Evolutionary conservation across 2,113 vertebrate species (phyloP).

Genomic region (Furnarius figulus): DNA sequence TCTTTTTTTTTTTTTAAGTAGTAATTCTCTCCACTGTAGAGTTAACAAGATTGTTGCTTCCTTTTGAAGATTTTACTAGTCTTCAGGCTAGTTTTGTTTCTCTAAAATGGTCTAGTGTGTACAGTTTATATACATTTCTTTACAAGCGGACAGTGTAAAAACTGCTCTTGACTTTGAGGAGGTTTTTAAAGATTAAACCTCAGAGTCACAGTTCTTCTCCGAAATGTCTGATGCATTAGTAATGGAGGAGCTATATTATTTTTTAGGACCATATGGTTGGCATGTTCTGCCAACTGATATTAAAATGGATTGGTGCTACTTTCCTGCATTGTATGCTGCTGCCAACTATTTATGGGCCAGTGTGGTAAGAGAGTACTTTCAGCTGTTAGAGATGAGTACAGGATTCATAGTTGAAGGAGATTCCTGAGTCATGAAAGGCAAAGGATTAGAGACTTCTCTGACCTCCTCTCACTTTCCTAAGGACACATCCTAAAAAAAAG

Average conservation of each 20-base stretch:
- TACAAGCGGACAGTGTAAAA: not conserved
- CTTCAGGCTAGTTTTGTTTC: not conserved
- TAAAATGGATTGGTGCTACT: not conserved
- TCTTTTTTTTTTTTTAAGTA: not conserved
- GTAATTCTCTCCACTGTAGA: not conserved
- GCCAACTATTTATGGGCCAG: not conserved
- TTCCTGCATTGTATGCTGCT: not conserved
- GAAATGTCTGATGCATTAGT: not conserved
- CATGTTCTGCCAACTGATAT: not conserved
- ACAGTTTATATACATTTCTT: not conserved
- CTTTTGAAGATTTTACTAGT: not conserved
- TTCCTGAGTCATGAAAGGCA: not conserved
- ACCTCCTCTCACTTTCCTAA: not conserved
- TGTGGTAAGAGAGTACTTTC: not conserved
- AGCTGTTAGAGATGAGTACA: not conserved
- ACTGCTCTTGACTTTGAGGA: not conserved
- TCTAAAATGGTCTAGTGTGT: not conserved
- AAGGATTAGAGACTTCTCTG: not conserved
- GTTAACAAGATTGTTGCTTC: not conserved
- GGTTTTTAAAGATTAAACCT: not conserved
- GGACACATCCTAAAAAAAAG: rapidly evolving
- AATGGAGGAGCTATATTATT: not conserved
- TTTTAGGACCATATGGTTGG: not conserved
- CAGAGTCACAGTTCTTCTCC: not conserved
- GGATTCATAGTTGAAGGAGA: not conserved